These are phyloP conservation scores for Ommatoiulus sabulosus DNA, from an alignment of 2,888 invertebrate genomes.

Conservation along the genomic window DNA sequence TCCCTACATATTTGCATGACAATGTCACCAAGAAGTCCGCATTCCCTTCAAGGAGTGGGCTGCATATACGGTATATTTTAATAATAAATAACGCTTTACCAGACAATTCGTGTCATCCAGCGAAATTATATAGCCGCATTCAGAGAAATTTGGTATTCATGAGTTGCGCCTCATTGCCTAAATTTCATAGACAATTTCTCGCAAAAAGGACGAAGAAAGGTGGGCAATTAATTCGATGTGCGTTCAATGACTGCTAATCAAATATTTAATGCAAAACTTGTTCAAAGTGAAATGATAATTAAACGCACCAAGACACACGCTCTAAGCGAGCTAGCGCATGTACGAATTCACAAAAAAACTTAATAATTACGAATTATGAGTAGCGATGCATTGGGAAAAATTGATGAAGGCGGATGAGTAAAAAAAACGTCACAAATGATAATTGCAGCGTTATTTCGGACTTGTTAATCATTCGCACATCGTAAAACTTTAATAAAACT, in stretches of 20 bases:
- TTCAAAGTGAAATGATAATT: constrained; percentile 23
- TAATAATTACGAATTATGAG: background rate
- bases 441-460: background rate
- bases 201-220: background rate
- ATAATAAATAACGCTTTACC: background rate
- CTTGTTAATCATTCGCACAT: background rate
- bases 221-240: background rate
- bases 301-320: background rate
- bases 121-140: constrained; percentile 23
- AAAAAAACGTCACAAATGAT: background rate
- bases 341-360: background rate
- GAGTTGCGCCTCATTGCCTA: constrained; percentile 1
- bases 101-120: background rate
- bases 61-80: background rate
- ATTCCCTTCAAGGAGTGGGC: background rate
- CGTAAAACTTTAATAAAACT: background rate
- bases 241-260: constrained; percentile 4
- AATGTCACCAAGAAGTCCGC: background rate
- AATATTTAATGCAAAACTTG: constrained; percentile 22
- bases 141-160: background rate
- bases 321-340: no score
- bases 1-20: background rate
- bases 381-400: background rate
- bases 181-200: constrained; percentile 15
- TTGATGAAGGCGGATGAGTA: background rate